These are phyloP conservation scores for Lasius fuliginosus DNA, from an alignment of 2,888 invertebrate genomes.

Conservation along the genomic window DNA sequence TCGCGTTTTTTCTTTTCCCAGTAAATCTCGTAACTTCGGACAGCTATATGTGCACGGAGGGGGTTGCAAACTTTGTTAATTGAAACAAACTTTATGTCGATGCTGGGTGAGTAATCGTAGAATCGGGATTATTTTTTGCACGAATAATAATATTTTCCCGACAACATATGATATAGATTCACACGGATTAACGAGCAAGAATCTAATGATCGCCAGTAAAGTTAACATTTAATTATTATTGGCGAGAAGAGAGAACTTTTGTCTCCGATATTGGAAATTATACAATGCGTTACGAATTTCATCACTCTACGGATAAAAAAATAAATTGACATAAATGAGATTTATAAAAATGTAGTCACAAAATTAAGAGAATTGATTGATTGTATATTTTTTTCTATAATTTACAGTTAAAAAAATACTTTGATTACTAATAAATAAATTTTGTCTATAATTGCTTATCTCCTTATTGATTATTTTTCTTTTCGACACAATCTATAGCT, in stretches of 20 bases:
- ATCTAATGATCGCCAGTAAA: background rate
- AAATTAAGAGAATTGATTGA: background rate
- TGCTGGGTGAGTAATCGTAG: conserved; percentile 4
- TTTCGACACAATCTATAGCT: background rate
- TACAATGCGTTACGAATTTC: background rate
- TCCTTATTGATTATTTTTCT: background rate
- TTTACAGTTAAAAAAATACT: background rate
- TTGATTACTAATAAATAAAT: conserved; percentile 1
- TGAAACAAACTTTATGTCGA: conserved; percentile 29
- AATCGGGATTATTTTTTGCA: conserved; percentile 20
- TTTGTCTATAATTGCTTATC: background rate
- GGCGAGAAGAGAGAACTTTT: background rate
- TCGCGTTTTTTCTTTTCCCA: background rate
- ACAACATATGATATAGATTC: background rate
- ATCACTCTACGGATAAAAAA: background rate
- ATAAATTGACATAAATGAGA: conserved; percentile 4
- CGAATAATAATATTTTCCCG: background rate
- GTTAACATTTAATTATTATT: conserved; percentile 23
- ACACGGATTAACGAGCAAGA: background rate
- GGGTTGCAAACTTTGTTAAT: conserved; percentile 36
- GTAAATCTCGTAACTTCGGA: background rate
- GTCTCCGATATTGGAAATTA: background rate
- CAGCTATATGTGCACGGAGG: background rate
- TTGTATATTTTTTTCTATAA: background rate
- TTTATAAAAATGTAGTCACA: background rate